Evolutionary conservation across 2,113 vertebrate species (phyloP), one percentile per base, ranked within the genome.

Genomic region (Dermatemys mawii): DNA sequence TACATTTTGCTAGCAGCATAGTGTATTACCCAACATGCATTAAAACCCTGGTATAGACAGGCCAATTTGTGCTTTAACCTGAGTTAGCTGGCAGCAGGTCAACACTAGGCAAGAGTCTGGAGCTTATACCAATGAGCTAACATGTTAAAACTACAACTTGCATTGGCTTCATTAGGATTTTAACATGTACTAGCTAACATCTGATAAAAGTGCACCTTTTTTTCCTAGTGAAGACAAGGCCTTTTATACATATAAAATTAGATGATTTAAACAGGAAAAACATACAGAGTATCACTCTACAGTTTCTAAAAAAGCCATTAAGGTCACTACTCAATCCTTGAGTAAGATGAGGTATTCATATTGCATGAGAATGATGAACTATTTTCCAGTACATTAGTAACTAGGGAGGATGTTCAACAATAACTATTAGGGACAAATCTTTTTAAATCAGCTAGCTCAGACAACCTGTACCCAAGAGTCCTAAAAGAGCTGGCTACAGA

Each of bases 61-160:
- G 49, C 46, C 19, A n/a, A 12, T 5, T 73, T 78, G 16, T 86
- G 2, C 1, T 8, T 12, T 16, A 53, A 4, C 13, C 11, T 11
- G 6, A 0, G 0, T 1, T 49, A 11, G 6, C 17, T 50, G 41
- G 55, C 60, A 67, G 35, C n/a, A 35, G 19, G 32, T n/a, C 16
- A n/a, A n/a, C 35, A 67, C 46, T 88, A 41, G 46, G 53, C 54
- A 83, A 55, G 1, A 13, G 1, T 16, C 60, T 27, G 26, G 17
- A 92, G 46, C 22, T 54, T 82, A 84, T 38, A 6, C 70, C 35
- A 63, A 4, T 8, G 19, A 46, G 29, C 11, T 17, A 35, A 6
- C 6, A 87, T 2, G 1, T 32, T 49, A 70, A 84, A 84, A 85
- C 6, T 4, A 85, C 91, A 67, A 75, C 3, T 88, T 53, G 49